Base-by-base conservation (phyloP, 2,797 vertebrate genomes). In the Hypotaenidia okinawae region DNA sequence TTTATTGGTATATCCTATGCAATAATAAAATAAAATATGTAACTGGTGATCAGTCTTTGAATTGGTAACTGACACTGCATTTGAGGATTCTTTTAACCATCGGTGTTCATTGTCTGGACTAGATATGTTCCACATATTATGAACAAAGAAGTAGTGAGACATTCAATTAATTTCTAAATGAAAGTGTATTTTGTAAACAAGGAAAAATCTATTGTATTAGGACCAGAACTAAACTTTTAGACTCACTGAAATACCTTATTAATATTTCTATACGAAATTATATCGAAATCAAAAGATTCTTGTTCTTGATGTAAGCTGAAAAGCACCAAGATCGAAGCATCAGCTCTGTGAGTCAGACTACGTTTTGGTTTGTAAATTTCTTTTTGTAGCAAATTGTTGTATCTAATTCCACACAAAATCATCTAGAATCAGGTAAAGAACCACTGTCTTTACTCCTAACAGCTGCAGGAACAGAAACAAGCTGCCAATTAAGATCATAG, bases 401-500 rank as follows among this genome's bases (percentile, higher is more conserved):
- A 32, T 7, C 17, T 32, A 70, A 67, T 47, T 73, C 28, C 10
- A 24, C 21, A n/a, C 12, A 23, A 24, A 43, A 18, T 15, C 4
- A 1, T 45, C 33, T 8, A 8, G 41, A 55, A 41, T 45, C 43
- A 63, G 35, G 37, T n/a, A 13, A 85, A 68, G 43, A 57, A 49
- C 14, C 27, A n/a, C 13, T 49, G 6, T 69, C 21, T 70, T 87
- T 84, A 32, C 63, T 41, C 59, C 27, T 23, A 80, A 47, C 23
- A 77, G 43, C 66, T 66, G 18, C 69, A 55, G 41, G 23, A 70
- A 74, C 7, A 43, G 22, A 14, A 76, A 58, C 2, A 5, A 69
- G 23, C 0, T 0, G 19, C 16, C 45, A 28, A 18, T 41, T 51
- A 27, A 32, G 23, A 9, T 25, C 35, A 39, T 14, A 77, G 30